Evolutionary conservation across 2,113 vertebrate genomes (phyloP).

Genomic region (Brachionichthys hirsutus): DNA sequence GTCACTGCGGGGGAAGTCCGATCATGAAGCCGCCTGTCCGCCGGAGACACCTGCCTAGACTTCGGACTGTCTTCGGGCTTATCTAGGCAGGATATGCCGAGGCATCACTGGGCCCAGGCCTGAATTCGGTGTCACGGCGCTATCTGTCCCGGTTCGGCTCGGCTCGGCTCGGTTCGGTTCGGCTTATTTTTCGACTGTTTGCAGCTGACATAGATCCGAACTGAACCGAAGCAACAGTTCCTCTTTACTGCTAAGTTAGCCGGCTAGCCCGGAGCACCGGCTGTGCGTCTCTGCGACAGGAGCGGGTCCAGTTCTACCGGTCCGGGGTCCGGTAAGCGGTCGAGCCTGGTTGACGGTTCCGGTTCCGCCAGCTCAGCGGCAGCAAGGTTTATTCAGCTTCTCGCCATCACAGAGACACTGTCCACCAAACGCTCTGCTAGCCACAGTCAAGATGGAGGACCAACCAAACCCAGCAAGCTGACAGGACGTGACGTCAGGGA

Average conservation of each 20-base stretch:
- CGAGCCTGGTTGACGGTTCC: neutral
- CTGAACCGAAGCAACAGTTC: constrained; percentile 47
- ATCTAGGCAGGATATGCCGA: neutral
- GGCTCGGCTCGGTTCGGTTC: constrained; percentile 4
- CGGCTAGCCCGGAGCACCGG: constrained; percentile 15
- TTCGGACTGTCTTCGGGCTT: neutral
- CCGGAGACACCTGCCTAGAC: constrained; percentile 27
- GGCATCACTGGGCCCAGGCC: constrained; percentile 15
- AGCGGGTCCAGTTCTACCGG: neutral
- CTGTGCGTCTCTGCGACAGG: neutral
- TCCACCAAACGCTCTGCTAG: constrained; percentile 5
- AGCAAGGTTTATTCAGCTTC: neutral
- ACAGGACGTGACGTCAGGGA: constrained; percentile 72
- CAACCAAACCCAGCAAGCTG: constrained; percentile 59
- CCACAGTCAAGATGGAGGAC: constrained; percentile 85
- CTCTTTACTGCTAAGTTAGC: constrained; percentile 32
- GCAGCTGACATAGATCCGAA: constrained; percentile 30
- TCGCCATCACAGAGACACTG: neutral
- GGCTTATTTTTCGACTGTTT: constrained; percentile 14
- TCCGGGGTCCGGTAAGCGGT: neutral
- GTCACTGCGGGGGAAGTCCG: constrained; percentile 22
- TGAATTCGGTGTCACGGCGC: neutral
- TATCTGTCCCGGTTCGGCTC: constrained; percentile 16
- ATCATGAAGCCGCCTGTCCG: constrained; percentile 37
- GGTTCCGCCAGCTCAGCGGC: neutral